Evolutionary conservation across 2,113 vertebrate genomes (phyloP).

Genomic region (Meleagris gallopavo): DNA sequence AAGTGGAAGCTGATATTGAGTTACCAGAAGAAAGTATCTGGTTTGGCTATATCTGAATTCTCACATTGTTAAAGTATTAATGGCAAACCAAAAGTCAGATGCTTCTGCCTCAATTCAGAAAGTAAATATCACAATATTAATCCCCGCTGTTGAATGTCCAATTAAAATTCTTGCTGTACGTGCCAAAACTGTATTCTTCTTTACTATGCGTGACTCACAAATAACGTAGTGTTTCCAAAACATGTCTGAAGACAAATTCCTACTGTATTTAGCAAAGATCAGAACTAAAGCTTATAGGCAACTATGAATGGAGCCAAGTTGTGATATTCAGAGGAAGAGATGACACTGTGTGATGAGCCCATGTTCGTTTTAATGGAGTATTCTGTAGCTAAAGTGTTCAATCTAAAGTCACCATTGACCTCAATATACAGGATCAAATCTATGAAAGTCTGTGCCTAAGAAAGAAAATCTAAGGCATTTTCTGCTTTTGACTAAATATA

Average conservation of each 20-base stretch:
- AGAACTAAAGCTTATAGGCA: not conserved
- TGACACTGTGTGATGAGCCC: not conserved
- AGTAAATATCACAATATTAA: not conserved
- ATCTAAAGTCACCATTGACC: not conserved
- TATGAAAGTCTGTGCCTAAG: not conserved
- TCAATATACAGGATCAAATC: not conserved
- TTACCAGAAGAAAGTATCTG: constrained; percentile 4
- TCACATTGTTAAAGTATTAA: not conserved
- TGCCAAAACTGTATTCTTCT: not conserved
- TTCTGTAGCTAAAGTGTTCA: not conserved
- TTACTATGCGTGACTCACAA: not conserved
- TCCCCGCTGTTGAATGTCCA: not conserved
- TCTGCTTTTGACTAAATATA: not conserved
- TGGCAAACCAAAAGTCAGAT: not conserved
- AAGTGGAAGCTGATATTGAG: not conserved
- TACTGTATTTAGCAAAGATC: not conserved
- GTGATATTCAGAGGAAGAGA: not conserved
- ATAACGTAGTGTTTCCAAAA: not conserved
- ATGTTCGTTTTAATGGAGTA: not conserved
- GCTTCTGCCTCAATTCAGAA: not conserved
- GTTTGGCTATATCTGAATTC: not conserved
- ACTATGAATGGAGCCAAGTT: not conserved
- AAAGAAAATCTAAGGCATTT: not conserved
- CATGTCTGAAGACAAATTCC: not conserved
- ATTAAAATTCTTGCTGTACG: not conserved